These are phyloP conservation scores for Cottoperca gobio DNA, from an alignment of 2,797 vertebrate species.

Conservation along the genomic window DNA sequence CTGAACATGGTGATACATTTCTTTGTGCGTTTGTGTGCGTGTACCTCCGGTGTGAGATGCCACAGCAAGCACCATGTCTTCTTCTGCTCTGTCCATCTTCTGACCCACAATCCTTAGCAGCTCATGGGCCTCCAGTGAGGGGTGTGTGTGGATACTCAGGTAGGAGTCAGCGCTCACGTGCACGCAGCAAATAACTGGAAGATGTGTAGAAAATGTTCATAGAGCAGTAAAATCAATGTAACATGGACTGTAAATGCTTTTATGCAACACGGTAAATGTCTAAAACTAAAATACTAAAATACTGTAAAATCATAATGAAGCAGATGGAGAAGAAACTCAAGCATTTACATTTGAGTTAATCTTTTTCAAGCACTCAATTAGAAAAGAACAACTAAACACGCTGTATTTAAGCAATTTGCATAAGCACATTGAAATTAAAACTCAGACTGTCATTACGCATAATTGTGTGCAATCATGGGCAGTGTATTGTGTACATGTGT, in stretches of 20 bases:
- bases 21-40: slow-evolving; percentile 4
- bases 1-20: background rate
- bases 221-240: background rate
- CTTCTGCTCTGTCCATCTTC: slow-evolving; percentile 90
- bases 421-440: slow-evolving; percentile 29
- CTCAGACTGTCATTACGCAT: slow-evolving; percentile 35
- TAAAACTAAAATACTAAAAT: background rate
- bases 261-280: background rate
- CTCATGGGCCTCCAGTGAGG: slow-evolving; percentile 90
- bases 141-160: slow-evolving; percentile 91
- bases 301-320: background rate
- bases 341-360: slow-evolving; percentile 10
- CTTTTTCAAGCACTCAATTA: slow-evolving; percentile 10
- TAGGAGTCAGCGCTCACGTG: slow-evolving; percentile 95
- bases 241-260: background rate
- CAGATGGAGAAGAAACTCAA: background rate
- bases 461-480: slow-evolving; percentile 16
- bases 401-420: slow-evolving; percentile 42
- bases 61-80: slow-evolving; percentile 90
- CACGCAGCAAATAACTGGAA: slow-evolving; percentile 92
- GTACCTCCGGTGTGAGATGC: slow-evolving; percentile 89
- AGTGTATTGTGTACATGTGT: slow-evolving; percentile 1
- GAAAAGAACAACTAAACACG: background rate
- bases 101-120: slow-evolving; percentile 90
- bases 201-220: background rate